Conservation (phyloP, 92 coral and sea anemone species). For the Scolanthus callimorphus region DNA sequence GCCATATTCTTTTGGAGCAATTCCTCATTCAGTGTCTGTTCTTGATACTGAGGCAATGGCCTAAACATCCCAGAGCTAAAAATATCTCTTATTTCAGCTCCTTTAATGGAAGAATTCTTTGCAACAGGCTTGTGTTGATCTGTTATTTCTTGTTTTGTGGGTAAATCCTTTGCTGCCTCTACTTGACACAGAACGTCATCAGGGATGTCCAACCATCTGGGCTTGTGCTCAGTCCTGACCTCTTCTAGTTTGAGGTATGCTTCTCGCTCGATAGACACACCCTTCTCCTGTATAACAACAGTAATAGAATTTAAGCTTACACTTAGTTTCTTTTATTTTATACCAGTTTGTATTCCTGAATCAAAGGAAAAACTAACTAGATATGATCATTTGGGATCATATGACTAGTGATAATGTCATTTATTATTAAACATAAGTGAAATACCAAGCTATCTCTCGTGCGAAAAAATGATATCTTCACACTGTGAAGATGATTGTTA, state of each 20-base stretch:
- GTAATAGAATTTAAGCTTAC: too few relatives aligned
- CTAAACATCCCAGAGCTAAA: conserved; percentile 51
- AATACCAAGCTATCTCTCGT: too few relatives aligned
- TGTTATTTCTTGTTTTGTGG: background rate
- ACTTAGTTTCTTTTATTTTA: too few relatives aligned
- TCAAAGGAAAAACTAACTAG: too few relatives aligned
- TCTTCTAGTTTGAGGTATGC: conserved; percentile 63
- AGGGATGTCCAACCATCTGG: conserved; percentile 51
- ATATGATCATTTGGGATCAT: too few relatives aligned
- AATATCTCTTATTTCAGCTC: conserved; percentile 25
- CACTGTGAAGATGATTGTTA: too few relatives aligned
- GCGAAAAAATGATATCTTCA: too few relatives aligned
- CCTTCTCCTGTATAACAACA: too few relatives aligned
- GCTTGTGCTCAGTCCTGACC: conserved; percentile 67
- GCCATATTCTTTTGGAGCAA: conserved; percentile 39
- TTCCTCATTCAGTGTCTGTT: conserved; percentile 18
- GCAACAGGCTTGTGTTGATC: background rate
- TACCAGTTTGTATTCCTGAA: too few relatives aligned
- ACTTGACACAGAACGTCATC: conserved; percentile 43
- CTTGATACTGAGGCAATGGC: conserved; percentile 4
- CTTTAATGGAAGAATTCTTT: background rate
- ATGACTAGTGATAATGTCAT: too few relatives aligned
- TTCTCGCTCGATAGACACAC: too few relatives aligned
- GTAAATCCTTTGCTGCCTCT: conserved; percentile 43
- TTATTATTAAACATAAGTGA: too few relatives aligned